phyloP scores from a whole-genome alignment of 2,888 invertebrate species.

The Trachelus tabidus region DNA sequence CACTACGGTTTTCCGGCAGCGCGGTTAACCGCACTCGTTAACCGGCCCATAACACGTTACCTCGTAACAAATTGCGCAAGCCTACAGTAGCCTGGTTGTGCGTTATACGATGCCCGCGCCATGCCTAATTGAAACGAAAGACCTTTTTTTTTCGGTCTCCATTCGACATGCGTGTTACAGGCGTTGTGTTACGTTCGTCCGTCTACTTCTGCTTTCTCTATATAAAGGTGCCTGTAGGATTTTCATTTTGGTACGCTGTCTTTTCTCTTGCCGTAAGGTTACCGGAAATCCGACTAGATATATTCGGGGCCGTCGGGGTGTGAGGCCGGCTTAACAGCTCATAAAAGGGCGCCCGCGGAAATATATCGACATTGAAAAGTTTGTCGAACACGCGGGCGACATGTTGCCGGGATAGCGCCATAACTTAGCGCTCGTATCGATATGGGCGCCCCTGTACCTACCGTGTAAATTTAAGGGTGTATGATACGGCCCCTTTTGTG shows the following conservation, averaged over 20 bases:
- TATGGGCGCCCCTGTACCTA: slow-evolving; percentile 42
- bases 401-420: slow-evolving; percentile 61
- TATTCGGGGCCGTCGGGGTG: background rate
- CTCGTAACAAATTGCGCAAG: slow-evolving; percentile 43
- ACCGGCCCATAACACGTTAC: slow-evolving; percentile 62
- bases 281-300: background rate
- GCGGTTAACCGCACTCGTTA: slow-evolving; percentile 66
- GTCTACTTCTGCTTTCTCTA: background rate
- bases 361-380: slow-evolving; percentile 62
- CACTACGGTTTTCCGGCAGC: slow-evolving; percentile 61
- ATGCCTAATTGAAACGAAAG: background rate
- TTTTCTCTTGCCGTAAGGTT: background rate
- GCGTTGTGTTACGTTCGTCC: background rate
- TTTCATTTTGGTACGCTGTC: background rate
- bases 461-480: slow-evolving; percentile 49
- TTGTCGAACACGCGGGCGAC: slow-evolving; percentile 62
- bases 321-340: slow-evolving; percentile 38
- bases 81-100: background rate
- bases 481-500: slow-evolving; percentile 33
- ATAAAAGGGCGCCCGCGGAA: slow-evolving; percentile 50
- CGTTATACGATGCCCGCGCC: background rate
- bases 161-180: background rate
- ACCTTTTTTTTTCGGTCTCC: background rate
- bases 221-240: background rate
- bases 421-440: slow-evolving; percentile 58